A percentile compares a stretch with the other conserved stretches of the same genome.
These are phyloP conservation scores for Latrodectus hesperus DNA, from an alignment of 2,888 invertebrate species.

Conservation along the genomic window DNA sequence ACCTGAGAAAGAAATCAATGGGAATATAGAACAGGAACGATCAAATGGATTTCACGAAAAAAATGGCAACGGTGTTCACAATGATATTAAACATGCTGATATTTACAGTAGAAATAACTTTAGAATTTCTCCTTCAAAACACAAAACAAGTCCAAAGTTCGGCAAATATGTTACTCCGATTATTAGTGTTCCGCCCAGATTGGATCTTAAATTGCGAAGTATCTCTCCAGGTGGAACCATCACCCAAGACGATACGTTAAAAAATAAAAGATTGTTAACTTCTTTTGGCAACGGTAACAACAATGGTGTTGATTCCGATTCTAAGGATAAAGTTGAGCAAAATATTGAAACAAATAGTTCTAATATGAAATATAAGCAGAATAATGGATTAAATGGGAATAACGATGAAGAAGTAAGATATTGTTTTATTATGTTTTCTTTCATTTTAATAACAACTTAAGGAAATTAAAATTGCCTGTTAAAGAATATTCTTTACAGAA, in stretches of 20 bases:
- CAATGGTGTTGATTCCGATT: not conserved
- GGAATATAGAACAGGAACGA: no score
- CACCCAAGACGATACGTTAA: not conserved
- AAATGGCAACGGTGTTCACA: slow-evolving; percentile 12
- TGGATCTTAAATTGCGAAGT: no score
- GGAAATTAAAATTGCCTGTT: no score
- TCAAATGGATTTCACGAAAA: not conserved
- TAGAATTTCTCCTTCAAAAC: not conserved
- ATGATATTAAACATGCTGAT: no score
- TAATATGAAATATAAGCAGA: not conserved
- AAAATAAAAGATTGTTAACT: not conserved
- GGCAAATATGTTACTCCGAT: slow-evolving; percentile 1
- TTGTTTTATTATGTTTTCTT: not conserved
- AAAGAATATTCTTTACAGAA: no score
- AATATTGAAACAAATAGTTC: not conserved
- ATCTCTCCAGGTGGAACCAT: no score
- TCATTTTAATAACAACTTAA: no score
- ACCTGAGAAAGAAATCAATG: not conserved
- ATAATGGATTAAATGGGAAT: not conserved
- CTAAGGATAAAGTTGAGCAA: not conserved
- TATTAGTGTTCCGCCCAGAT: no score
- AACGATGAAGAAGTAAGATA: not conserved
- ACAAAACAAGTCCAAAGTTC: slow-evolving; percentile 42
- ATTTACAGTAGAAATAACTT: slow-evolving; percentile 12
- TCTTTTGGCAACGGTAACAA: not conserved